Evolutionary conservation across 2,113 vertebrate genomes (phyloP), one percentile per base, ranked within the genome.

Genomic region (Nycticryphes semicollaris): DNA sequence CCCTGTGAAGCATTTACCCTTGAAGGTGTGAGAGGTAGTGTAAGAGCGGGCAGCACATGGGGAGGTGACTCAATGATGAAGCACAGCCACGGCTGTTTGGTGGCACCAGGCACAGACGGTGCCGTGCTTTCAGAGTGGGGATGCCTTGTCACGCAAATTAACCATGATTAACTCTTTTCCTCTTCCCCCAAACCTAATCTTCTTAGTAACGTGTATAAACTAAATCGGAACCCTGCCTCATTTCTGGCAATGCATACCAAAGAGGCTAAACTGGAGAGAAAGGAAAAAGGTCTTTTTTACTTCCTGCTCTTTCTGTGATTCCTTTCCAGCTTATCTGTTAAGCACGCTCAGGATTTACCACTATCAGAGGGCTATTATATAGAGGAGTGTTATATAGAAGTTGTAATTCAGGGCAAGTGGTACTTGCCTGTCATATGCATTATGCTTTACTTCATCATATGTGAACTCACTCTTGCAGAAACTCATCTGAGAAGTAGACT

Each of bases 1-100:
- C 4, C 2, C 1, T 15, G 7, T 22, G 18, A 15, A 47, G 31
- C 23, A 41, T 75, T 91, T 59, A 63, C 20, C 13, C 67, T 53
- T 28, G 78, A 82, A 68, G 57, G 11, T 18, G n/a, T 22, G 23
- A 92, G 79, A 57, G 7, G 31, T 6, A 0, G 0, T 1, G 3
- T 24, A 37, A 63, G 43, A 50, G 25, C 2, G 1, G 28, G 16
- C 51, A 31, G 54, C 2, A 0, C 27, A 4, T 0, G 0, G 37
- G 1, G 10, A 89, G 23, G 70, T 31, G 43, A 39, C 62, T 12
- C 31, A 17, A 74, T 1, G 7, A 64, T 41, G 69, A 35, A 74
- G 39, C 0, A 0, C 25, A 7, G 28, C 2, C 1, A 0, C 5
- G 28, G 35, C 16, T 4, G 1, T 27, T 53, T 1, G 2, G 60